phyloP scores from a whole-genome alignment of 2,797 vertebrate genomes.

The Gephyroberyx darwinii region DNA sequence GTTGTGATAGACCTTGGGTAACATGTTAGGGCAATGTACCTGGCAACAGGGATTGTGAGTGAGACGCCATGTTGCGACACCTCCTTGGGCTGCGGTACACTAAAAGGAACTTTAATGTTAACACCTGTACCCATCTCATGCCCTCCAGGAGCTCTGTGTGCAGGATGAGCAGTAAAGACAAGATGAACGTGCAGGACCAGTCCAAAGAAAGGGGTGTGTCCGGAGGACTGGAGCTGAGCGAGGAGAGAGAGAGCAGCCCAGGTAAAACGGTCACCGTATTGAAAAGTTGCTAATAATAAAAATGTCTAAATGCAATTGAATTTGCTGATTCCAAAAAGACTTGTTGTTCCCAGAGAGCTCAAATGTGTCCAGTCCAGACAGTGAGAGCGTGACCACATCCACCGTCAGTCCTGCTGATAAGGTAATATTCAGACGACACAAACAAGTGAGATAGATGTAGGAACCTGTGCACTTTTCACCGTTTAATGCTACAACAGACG shows the following conservation, averaged over 20 bases:
- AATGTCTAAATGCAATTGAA: not conserved
- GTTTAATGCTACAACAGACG: not conserved
- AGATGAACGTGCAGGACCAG: slow-evolving; percentile 90
- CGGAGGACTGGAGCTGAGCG: slow-evolving; percentile 79
- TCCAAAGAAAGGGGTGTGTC: slow-evolving; percentile 89
- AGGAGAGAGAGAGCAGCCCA: slow-evolving; percentile 82
- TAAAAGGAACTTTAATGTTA: not conserved
- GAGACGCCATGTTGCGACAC: not conserved
- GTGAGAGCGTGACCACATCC: slow-evolving; percentile 70
- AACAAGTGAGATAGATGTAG: not conserved
- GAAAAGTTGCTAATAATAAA: fast-evolving
- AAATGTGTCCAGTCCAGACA: slow-evolving; percentile 76
- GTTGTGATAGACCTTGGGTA: too few relatives aligned
- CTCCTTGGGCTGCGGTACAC: not conserved
- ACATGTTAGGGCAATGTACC: too few relatives aligned
- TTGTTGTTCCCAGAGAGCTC: slow-evolving; percentile 71
- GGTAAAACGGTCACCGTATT: slow-evolving; percentile 64
- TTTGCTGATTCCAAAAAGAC: not conserved
- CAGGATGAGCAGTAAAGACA: slow-evolving; percentile 93
- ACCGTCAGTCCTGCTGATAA: slow-evolving; percentile 68
- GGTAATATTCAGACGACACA: slow-evolving; percentile 54
- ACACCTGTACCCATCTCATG: not conserved
- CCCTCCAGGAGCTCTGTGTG: slow-evolving; percentile 87
- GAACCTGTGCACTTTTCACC: not conserved
- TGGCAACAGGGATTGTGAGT: too few relatives aligned